A percentile compares a stretch with the other conserved stretches of the same genome.
These are phyloP conservation scores for Calameuta idolon DNA, from an alignment of 2,888 invertebrate genomes.

Conservation along the genomic window DNA sequence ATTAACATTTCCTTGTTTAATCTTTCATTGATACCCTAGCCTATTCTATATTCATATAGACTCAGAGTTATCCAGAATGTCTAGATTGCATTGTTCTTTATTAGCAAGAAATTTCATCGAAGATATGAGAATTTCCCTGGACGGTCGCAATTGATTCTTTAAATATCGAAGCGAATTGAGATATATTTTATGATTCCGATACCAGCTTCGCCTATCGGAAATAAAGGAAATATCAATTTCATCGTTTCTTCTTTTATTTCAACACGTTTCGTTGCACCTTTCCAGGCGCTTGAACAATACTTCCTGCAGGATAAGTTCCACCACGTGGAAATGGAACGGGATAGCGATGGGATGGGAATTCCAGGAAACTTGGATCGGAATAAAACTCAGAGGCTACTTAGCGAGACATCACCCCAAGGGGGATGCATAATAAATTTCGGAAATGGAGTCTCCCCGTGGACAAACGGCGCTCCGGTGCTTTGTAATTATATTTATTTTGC, in stretches of 20 bases:
- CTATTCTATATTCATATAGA: neutral
- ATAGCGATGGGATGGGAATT: neutral
- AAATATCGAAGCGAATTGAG: neutral
- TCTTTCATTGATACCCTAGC: neutral
- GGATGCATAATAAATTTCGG: constrained; percentile 41
- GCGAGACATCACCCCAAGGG: constrained; percentile 19
- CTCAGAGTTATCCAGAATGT: neutral
- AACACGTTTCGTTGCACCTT: neutral
- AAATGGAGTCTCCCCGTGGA: constrained; percentile 23
- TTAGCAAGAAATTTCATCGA: neutral
- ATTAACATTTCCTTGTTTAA: neutral
- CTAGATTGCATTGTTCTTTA: neutral
- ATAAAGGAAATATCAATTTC: constrained; percentile 5
- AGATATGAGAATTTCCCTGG: neutral
- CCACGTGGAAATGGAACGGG: neutral
- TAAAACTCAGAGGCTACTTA: constrained; percentile 26
- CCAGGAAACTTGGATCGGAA: constrained; percentile 31
- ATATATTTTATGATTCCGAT: neutral
- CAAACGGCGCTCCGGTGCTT: constrained; percentile 14
- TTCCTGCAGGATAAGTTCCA: neutral
- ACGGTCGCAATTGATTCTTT: neutral
- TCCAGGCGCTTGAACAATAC: neutral
- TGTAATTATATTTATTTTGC: constrained; percentile 39
- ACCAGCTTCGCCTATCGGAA: neutral
- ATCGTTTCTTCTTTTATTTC: neutral